Percentiles rank a stretch among this genome's conserved stretches.
Evolutionary conservation across 2,888 invertebrate species (phyloP).

Genomic region (Sinopyrophorus schimmeli): DNA sequence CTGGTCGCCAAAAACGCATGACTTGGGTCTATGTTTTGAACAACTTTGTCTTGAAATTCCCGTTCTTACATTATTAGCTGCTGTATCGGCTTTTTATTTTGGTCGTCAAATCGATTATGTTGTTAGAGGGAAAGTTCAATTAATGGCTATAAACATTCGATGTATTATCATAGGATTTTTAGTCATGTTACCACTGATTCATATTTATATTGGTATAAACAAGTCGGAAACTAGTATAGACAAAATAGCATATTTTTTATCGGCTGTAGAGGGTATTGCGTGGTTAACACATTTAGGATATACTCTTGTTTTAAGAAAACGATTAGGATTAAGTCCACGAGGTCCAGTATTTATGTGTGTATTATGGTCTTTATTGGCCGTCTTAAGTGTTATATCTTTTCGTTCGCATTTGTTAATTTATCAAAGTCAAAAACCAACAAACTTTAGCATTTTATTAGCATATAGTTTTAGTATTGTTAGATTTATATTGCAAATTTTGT

Average conservation of each 20-base stretch:
- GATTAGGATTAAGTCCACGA: constrained; percentile 68
- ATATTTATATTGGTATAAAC: constrained; percentile 67
- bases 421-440: constrained; percentile 42
- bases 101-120: constrained; percentile 69
- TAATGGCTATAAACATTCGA: constrained; percentile 67
- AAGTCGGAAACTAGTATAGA: constrained; percentile 57
- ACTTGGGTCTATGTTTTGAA: constrained; percentile 85
- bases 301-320: constrained; percentile 67
- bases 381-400: constrained; percentile 69
- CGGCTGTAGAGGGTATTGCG: constrained; percentile 71
- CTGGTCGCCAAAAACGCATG: constrained; percentile 70
- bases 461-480: constrained; percentile 66
- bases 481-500: constrained; percentile 67
- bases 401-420: constrained; percentile 64
- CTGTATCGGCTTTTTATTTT: constrained; percentile 79
- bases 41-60: constrained; percentile 80
- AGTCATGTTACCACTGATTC: constrained; percentile 68
- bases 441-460: constrained; percentile 51
- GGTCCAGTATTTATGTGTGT: constrained; percentile 73
- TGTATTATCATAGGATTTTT: constrained; percentile 66
- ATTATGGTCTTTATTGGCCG: constrained; percentile 69
- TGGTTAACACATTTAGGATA: constrained; percentile 85
- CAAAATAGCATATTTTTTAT: constrained; percentile 72
- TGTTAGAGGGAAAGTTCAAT: constrained; percentile 65
- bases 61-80: constrained; percentile 70